Percentiles rank a stretch among this genome's conserved stretches.
phyloP scores from a whole-genome alignment of 2,888 invertebrate genomes.

The Gymnoscelis rufifasciata region DNA sequence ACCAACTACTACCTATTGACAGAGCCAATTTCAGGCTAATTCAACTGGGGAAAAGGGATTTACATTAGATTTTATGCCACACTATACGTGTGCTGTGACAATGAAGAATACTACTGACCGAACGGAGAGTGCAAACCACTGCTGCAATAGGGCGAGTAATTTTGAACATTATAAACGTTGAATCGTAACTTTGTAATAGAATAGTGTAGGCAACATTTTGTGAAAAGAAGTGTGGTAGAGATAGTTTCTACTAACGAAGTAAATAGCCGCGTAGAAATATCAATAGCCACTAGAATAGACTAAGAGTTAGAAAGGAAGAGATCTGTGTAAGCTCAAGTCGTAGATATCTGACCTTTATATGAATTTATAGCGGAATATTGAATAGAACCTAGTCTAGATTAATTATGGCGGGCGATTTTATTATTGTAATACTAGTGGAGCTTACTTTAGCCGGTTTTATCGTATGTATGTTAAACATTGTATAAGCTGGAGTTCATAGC shows the following conservation, averaged over 20 bases:
- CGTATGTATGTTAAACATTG: constrained; percentile 35
- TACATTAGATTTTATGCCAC: constrained; percentile 35
- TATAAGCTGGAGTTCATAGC: constrained; percentile 25
- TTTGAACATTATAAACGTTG: constrained; percentile 66
- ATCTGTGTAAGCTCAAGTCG: constrained; percentile 49
- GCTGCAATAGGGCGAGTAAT: constrained; percentile 74
- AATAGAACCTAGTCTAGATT: constrained; percentile 50
- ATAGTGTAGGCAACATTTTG: constrained; percentile 59
- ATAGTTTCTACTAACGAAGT: constrained; percentile 50
- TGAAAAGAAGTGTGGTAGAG: constrained; percentile 63
- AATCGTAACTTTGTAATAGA: constrained; percentile 60
- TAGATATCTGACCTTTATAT: constrained; percentile 59
- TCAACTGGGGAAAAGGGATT: constrained; percentile 52
- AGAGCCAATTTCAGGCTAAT: constrained; percentile 36
- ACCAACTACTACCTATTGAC: constrained; percentile 33
- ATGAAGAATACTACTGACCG: constrained; percentile 61
- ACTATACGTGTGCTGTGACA: constrained; percentile 46
- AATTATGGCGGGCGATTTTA: constrained; percentile 59
- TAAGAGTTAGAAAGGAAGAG: constrained; percentile 53
- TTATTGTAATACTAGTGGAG: constrained; percentile 59
- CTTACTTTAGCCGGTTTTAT: constrained; percentile 47
- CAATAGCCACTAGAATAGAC: constrained; percentile 62
- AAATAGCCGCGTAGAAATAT: constrained; percentile 54
- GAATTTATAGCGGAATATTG: constrained; percentile 58
- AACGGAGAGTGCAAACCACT: constrained; percentile 61